Conservation (phyloP, 2,113 vertebrate genomes). For the Phalacrocorax pelagicus region DNA sequence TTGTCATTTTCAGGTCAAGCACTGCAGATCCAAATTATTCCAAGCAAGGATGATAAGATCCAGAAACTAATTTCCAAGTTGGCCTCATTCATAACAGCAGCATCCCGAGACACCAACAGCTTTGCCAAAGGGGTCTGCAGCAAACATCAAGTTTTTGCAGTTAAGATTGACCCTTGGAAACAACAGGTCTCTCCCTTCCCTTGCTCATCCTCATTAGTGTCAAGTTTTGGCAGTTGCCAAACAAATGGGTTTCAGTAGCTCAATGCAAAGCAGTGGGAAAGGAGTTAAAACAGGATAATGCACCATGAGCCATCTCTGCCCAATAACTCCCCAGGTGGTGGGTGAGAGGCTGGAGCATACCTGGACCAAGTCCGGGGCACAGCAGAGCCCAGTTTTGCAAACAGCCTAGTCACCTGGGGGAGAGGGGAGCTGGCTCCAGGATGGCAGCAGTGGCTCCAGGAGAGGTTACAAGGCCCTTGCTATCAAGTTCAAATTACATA, state of each 20-base stretch:
- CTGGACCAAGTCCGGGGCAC: neutral
- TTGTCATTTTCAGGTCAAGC: neutral
- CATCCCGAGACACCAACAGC: neutral
- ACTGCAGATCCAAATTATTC: neutral
- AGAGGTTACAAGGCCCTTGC: neutral
- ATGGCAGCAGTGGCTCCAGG: neutral
- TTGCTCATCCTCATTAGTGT: constrained; percentile 46
- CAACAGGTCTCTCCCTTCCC: neutral
- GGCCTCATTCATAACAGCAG: neutral
- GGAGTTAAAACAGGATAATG: neutral
- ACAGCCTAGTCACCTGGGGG: neutral
- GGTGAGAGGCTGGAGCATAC: neutral
- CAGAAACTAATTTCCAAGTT: neutral
- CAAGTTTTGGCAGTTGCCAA: neutral
- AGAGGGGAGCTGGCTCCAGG: neutral
- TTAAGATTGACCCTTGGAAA: constrained; percentile 11
- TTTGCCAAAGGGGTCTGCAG: constrained; percentile 6
- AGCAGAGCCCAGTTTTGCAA: neutral
- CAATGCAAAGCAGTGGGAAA: neutral
- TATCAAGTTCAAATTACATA: constrained; percentile 18
- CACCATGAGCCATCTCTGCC: neutral
- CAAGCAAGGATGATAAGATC: neutral
- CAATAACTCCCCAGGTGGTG: neutral
- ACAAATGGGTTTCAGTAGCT: constrained; percentile 43
- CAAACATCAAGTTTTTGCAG: neutral